Base-by-base conservation (phyloP, 2,797 vertebrate genomes). In the Toxotes lorentzi region DNA sequence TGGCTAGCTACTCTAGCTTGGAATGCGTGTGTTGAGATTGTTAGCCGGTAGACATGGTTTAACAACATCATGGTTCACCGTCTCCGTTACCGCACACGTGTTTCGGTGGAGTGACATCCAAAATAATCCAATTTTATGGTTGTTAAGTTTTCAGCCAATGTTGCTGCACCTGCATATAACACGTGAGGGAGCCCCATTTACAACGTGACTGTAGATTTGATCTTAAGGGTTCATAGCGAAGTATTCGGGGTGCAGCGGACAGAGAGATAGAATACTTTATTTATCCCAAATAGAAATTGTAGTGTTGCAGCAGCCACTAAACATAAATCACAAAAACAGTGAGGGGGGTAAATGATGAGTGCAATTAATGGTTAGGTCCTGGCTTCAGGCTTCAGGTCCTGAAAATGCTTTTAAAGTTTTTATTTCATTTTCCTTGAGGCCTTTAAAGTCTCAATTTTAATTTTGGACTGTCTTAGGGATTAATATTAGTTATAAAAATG, bases 1-100 rank as follows among this genome's bases (percentile, higher is more conserved):
- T 48, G 58, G 88, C 78, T 81, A 81, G 70, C 78, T 41, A 4
- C 14, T 54, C 47, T 80, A 67, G 73, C 82, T 66, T 30, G 1
- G 54, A 10, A 30, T 84, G 13, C 11, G 21, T 67, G 65, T 30
- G 19, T 5, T 41, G 41, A 30, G 45, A 24, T 14, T 56, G 30
- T 16, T 73, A 24, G 38, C 24, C 8, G 13, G 9, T 1, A 11
- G 10, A 21, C 8, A 10, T 23, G 23, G 19, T 63, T 56, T 23
- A n/a, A 30, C 38, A 57, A 12, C 30, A 12, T 27, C n/a, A 21
- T n/a, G 7, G 40, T 16, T 23, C 4, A 8, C 4, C 21, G 11
- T 34, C 2, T 45, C 12, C n/a, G 10, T 23, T 21, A n/a, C 19
- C 43, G 17, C 14, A 58, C 70, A 62, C 40, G 24, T 61, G 60